phyloP scores from a whole-genome alignment of 2,113 vertebrate species.

The Lipophrys pholis region DNA sequence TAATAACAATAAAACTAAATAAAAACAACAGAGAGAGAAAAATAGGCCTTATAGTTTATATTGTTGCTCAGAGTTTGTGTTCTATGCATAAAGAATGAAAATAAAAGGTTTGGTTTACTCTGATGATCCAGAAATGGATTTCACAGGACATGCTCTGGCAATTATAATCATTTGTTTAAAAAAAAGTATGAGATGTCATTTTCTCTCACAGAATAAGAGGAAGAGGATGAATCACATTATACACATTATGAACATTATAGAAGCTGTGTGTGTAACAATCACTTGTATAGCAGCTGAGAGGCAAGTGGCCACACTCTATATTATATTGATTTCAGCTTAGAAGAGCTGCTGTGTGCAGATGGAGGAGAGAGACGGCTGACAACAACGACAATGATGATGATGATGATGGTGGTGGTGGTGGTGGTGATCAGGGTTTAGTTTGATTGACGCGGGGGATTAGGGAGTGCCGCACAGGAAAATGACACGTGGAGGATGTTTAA shows the following conservation, averaged over 20 bases:
- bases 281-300: constrained; percentile 42
- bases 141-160: too few species aligned
- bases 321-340: constrained; percentile 69
- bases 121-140: too few species aligned
- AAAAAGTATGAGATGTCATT: neutral
- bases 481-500: constrained; percentile 26
- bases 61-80: too few species aligned
- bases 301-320: constrained; percentile 49
- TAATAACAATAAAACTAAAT: too few species aligned
- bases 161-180: neutral
- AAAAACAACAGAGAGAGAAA: too few species aligned
- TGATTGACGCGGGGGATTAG: constrained; percentile 39
- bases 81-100: too few species aligned
- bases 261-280: constrained; percentile 33
- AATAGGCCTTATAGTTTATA: too few species aligned
- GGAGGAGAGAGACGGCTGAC: constrained; percentile 12
- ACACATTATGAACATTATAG: too few species aligned
- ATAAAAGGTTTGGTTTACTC: too few species aligned
- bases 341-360: constrained; percentile 37
- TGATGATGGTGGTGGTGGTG: constrained; percentile 1
- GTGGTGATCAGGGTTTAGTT: neutral
- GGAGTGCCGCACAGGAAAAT: neutral
- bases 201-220: neutral
- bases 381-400: constrained; percentile 7
- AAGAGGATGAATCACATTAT: constrained; percentile 18